Base-by-base conservation (phyloP, 2,797 vertebrate species). In the Tympanoctomys barrerae region DNA sequence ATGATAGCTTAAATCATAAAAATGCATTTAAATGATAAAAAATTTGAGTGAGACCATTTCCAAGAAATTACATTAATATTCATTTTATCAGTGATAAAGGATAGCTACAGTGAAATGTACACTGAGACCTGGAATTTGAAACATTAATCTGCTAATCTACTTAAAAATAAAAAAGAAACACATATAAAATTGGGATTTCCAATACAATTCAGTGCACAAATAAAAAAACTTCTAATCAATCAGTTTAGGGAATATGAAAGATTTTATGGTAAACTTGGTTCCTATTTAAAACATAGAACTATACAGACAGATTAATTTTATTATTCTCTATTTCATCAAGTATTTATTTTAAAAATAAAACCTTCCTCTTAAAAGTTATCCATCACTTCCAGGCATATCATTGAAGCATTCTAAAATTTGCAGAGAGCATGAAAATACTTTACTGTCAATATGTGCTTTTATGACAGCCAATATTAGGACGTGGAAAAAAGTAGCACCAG, bases 111-210 rank as follows among this genome's bases (percentile, higher is more conserved):
- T 73, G 66, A 94, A 91, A 87, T 61, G 84, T 73, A 82, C 28
- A 66, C 33, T 84, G 46, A 70, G 88, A 59, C 61, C n/a, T 85
- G 8, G 31, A 93, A 88, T 77, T 90, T 87, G 61, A 89, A 89
- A 78, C 16, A 90, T 68, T 59, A 70, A 66, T 75, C 18, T 73
- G 9, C 31, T 66, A 85, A 86, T 70, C 8, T 85, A 24, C 82
- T 0, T 21, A 36, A 95, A 1, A 2, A 81, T 61, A 59, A 92
- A 86, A 91, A 82, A 59, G 1, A 83, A 80, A 78, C 6, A 78
- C 6, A 78, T 39, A 75, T 66, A 87, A 93, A 81, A 19, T 77
- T 77, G 4, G 52, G 66, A 21, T 9, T 1, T 87, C 14, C 49
- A 87, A 33, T 7, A 68, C n/a, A 75, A 62, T 68, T 11, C 1